Evolutionary conservation across 2,797 vertebrate species (phyloP).

Genomic region (Karalla daura): DNA sequence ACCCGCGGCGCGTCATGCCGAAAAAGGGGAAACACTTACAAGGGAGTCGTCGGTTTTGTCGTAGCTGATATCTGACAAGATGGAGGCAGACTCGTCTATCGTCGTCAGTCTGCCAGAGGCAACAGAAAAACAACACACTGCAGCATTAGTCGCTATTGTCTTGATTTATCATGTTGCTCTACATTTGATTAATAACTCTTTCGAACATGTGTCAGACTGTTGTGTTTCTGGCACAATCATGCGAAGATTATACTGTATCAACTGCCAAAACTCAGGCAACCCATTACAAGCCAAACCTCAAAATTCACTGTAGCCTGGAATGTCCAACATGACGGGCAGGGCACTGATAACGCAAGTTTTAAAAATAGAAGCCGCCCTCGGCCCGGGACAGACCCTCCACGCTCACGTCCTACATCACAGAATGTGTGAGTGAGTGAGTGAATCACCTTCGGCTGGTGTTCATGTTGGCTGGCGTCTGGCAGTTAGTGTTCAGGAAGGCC

Average conservation of each 20-base stretch:
- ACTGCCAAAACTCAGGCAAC: too few species aligned
- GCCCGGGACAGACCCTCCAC: too few species aligned
- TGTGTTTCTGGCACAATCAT: too few species aligned
- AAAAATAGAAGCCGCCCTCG: too few species aligned
- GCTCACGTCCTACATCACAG: too few species aligned
- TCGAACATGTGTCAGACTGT: not conserved
- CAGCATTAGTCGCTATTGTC: too few species aligned
- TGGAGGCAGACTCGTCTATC: slow-evolving; percentile 96
- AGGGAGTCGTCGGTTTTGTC: slow-evolving; percentile 97
- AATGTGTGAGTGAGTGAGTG: not conserved
- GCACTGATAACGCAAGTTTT: not conserved
- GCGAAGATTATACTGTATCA: too few species aligned
- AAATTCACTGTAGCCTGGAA: not conserved
- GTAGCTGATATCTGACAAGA: slow-evolving; percentile 98
- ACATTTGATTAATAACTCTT: too few species aligned
- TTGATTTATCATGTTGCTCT: too few species aligned
- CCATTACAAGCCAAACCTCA: not conserved
- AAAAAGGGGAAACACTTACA: slow-evolving; percentile 83
- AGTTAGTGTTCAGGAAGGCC: slow-evolving; percentile 92
- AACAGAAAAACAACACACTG: too few species aligned
- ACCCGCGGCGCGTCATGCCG: too few species aligned
- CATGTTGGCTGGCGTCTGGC: slow-evolving; percentile 76
- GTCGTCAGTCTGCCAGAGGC: slow-evolving; percentile 84
- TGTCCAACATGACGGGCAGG: not conserved
- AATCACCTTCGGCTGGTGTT: slow-evolving; percentile 90